phyloP scores from a whole-genome alignment of 2,113 vertebrate species.

The Cyanistes caeruleus region DNA sequence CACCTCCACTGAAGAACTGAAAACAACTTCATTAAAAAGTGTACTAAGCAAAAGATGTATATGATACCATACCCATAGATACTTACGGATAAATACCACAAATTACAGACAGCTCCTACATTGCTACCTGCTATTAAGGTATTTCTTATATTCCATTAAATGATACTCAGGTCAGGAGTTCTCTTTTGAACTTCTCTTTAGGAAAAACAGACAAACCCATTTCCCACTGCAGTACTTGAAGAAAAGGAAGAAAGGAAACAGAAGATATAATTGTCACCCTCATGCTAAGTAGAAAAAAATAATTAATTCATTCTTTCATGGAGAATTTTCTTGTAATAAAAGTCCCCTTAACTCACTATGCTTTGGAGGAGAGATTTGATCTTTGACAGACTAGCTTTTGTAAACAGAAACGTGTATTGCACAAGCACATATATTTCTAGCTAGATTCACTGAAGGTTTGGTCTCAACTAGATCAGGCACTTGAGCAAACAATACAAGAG shows the following conservation, averaged over 20 bases:
- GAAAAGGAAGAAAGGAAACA: background rate
- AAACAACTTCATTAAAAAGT: background rate
- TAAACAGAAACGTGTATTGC: background rate
- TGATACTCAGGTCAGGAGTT: background rate
- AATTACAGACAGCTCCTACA: background rate
- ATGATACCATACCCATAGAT: background rate
- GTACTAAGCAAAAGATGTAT: background rate
- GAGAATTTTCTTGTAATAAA: background rate
- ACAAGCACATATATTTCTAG: background rate
- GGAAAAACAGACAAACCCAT: background rate
- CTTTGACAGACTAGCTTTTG: background rate
- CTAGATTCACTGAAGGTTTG: background rate
- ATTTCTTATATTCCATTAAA: background rate
- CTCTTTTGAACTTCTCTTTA: background rate
- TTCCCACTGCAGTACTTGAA: background rate
- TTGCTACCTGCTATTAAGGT: background rate
- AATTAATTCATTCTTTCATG: background rate
- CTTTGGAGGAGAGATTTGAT: background rate
- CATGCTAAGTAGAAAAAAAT: background rate
- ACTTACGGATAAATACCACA: background rate
- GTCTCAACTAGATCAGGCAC: background rate
- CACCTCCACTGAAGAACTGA: background rate
- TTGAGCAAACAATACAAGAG: background rate
- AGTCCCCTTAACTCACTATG: background rate
- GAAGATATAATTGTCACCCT: background rate